Percentiles rank a stretch among this genome's conserved stretches.
Conservation (phyloP, 2,888 invertebrate species). For the Caenorhabditis imperialis region DNA sequence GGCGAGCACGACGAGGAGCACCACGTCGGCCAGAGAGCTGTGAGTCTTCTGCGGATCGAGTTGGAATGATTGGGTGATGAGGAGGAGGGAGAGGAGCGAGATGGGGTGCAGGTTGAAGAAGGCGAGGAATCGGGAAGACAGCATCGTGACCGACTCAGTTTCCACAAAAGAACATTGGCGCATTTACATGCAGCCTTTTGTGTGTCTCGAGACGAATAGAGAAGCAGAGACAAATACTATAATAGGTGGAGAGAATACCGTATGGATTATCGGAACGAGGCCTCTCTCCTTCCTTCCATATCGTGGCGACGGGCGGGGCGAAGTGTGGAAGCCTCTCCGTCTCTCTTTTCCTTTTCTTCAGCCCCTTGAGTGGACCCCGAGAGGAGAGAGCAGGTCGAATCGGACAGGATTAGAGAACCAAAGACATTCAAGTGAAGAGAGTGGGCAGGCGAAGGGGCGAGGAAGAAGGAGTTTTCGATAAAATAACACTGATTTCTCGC, state of each 20-base stretch:
- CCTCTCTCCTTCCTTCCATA: constrained; percentile 35
- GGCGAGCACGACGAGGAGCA: constrained; percentile 21
- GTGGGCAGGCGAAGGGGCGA: no score
- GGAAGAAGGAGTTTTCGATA: no score
- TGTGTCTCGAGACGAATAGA: no score
- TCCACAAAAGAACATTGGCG: no score
- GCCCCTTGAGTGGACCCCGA: constrained; percentile 21
- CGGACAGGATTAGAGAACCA: constrained; percentile 46
- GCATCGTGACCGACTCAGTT: no score
- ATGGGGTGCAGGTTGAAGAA: constrained; percentile 42
- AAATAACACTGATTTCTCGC: constrained; percentile 48
- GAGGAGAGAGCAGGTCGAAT: constrained; percentile 47
- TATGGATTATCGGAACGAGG: constrained; percentile 17
- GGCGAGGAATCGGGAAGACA: constrained; percentile 28
- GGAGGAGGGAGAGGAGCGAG: constrained; percentile 27
- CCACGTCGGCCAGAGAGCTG: constrained; percentile 3
- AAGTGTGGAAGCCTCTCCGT: constrained; percentile 45
- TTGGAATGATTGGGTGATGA: constrained; percentile 17
- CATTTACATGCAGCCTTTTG: no score
- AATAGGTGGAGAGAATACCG: constrained; percentile 42
- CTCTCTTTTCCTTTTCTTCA: constrained; percentile 21
- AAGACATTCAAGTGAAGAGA: constrained; percentile 27
- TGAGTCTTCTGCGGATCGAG: constrained; percentile 18
- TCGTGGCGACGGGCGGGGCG: constrained; percentile 34
- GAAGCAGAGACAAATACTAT: constrained; percentile 38